phyloP scores from a whole-genome alignment of 2,113 vertebrate genomes.

The Corythoichthys haematopterus region DNA sequence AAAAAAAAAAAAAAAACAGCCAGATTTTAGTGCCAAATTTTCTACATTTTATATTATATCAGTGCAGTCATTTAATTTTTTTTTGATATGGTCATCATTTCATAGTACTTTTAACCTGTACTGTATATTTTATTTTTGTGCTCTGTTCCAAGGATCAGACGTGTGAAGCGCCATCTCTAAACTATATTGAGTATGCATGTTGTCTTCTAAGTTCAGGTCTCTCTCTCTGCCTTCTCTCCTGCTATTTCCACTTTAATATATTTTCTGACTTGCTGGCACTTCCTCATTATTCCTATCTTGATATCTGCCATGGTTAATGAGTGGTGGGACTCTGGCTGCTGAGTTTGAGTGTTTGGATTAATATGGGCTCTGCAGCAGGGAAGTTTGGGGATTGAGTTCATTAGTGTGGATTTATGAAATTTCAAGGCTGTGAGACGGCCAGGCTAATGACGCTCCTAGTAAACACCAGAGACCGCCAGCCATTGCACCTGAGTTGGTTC shows the following conservation, averaged over 20 bases:
- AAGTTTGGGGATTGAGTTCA: conserved; percentile 75
- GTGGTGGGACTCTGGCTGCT: conserved; percentile 64
- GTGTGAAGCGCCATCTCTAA: conserved; percentile 38
- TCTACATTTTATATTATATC: too few relatives aligned
- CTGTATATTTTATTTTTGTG: too few relatives aligned
- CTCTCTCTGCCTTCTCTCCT: conserved; percentile 36
- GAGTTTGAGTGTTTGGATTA: conserved; percentile 71
- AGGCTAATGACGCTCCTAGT: conserved; percentile 66
- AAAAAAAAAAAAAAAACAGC: too few relatives aligned
- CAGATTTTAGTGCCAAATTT: too few relatives aligned
- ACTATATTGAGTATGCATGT: conserved; percentile 46
- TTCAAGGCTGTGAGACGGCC: conserved; percentile 66
- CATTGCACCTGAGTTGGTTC: conserved; percentile 55
- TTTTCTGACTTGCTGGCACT: conserved; percentile 70
- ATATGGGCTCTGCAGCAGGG: conserved; percentile 55
- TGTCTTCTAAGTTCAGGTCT: conserved; percentile 45
- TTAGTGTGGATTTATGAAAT: conserved; percentile 73
- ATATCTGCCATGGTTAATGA: conserved; percentile 77
- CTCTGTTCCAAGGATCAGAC: background rate
- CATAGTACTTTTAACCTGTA: too few relatives aligned
- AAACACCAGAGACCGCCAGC: conserved; percentile 68
- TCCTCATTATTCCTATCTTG: conserved; percentile 78
- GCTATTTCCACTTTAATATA: conserved; percentile 58
- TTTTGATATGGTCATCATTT: too few relatives aligned
- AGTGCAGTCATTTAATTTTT: too few relatives aligned